Conservation (phyloP, 2,113 vertebrate genomes). For the Platichthys flesus region DNA sequence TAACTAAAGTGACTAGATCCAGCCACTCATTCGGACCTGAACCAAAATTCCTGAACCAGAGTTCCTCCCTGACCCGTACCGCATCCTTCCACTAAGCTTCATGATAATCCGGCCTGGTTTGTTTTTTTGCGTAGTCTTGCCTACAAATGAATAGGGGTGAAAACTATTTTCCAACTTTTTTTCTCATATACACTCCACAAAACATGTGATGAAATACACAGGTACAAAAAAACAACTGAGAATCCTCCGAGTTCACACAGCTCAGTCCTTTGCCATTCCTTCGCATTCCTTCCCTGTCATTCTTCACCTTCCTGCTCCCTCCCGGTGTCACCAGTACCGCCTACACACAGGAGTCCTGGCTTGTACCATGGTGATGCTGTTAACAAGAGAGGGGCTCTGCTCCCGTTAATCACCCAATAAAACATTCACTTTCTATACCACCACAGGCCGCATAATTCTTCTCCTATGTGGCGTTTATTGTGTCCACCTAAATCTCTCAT, state of each 20-base stretch:
- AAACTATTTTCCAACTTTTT: no score
- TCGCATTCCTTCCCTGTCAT: conserved; percentile 36
- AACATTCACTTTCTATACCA: conserved; percentile 27
- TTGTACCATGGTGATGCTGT: conserved; percentile 70
- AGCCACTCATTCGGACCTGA: no score
- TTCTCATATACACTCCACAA: neutral
- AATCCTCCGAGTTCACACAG: conserved; percentile 12
- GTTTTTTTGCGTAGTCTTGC: no score
- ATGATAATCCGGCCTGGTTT: no score
- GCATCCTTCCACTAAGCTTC: no score
- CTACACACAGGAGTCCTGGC: conserved; percentile 38
- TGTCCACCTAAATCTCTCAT: conserved; percentile 25
- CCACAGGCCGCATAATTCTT: conserved; percentile 12
- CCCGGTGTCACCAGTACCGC: conserved; percentile 21
- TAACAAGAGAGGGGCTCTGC: conserved; percentile 41
- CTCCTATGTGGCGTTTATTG: conserved; percentile 12
- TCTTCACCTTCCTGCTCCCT: conserved; percentile 23
- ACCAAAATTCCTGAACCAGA: no score
- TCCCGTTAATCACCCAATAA: conserved; percentile 58
- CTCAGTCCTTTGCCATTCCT: conserved; percentile 19
- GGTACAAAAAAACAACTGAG: conserved; percentile 25
- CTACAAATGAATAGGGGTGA: no score
- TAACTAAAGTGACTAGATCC: no score
- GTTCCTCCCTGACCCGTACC: no score
- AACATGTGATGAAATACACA: neutral